Base-by-base conservation (phyloP, 2,113 vertebrate genomes). In the Oryzias celebensis region DNA sequence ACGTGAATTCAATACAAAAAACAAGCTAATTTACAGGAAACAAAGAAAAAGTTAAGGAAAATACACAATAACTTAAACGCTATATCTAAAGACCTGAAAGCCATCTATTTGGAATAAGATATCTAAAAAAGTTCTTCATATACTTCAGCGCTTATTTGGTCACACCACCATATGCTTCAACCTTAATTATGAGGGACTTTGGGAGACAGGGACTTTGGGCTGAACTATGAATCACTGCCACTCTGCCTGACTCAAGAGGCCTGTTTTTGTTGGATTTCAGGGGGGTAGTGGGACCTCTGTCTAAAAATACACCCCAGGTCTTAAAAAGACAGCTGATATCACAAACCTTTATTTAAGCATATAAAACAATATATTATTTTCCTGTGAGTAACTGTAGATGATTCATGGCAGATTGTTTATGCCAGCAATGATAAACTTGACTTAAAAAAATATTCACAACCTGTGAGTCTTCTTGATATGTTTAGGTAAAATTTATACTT, bases 181-280 rank as follows among this genome's bases (percentile, higher is more conserved):
- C 83, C 91, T 92, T 92, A 92, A 93, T 92, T 92, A 90, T 88
- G 85, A 90, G 88, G 90, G 89, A 90, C 85, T 88, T 85, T 66
- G 91, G 91, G 90, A 93, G 60, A 75, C 49, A 80, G 86, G 84
- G 84, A 86, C 85, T 83, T 47, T 71, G 86, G 65, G 87, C 58
- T 70, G 67, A 77, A 86, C 66, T 71, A 91, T 91, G 86, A 91
- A 91, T 91, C 90, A 87, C 64, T 85, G 88, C 78, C 86, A 88
- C 69, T 82, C 84, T 68, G 68, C 23, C 52, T 52, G 71, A 76
- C 72, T 83, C 85, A 55, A 63, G 82, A 82, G 66, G 49, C 62
- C 69, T 8, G 24, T 65, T 81, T 36, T 66, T 49, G 3, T 75
- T 65, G 65, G 71, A 82, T 80, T 54, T 76, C 47, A 74, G 61